Evolutionary conservation across 2,888 invertebrate genomes (phyloP).

Genomic region (Xylocampa areola): DNA sequence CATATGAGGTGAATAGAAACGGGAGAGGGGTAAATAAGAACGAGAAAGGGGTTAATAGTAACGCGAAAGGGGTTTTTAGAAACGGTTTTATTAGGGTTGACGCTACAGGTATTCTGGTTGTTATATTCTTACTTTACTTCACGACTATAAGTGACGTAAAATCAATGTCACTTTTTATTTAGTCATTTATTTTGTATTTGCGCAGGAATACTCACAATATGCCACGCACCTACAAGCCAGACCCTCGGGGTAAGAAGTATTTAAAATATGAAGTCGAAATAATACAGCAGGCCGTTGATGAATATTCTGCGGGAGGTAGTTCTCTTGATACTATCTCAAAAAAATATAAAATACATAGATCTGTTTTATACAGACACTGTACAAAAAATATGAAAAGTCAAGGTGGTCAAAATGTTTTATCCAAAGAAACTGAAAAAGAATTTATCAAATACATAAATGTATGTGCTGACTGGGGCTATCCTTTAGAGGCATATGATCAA

Average conservation of each 20-base stretch:
- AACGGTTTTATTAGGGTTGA: constrained; percentile 37
- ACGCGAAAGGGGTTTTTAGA: constrained; percentile 36
- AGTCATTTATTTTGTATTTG: constrained; percentile 23
- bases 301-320: constrained; percentile 33
- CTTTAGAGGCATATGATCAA: constrained; percentile 32
- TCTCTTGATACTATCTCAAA: constrained; percentile 38
- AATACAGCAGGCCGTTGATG: constrained; percentile 33
- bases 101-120: constrained; percentile 30
- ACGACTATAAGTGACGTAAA: constrained; percentile 19
- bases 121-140: constrained; percentile 26
- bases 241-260: constrained; percentile 42
- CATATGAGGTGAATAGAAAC: constrained; percentile 30
- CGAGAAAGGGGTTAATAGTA: constrained; percentile 29
- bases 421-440: constrained; percentile 26
- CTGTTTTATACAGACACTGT: constrained; percentile 39
- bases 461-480: constrained; percentile 38
- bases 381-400: constrained; percentile 38
- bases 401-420: constrained; percentile 34
- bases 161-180: constrained; percentile 15
- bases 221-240: constrained; percentile 39
- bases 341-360: constrained; percentile 37
- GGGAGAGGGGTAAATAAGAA: constrained; percentile 27
- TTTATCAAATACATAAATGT: constrained; percentile 34
- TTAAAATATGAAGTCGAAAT: constrained; percentile 37
- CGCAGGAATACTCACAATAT: constrained; percentile 37